phyloP scores from a whole-genome alignment of 2,888 invertebrate genomes.

The Glyphotaelius pellucidus region DNA sequence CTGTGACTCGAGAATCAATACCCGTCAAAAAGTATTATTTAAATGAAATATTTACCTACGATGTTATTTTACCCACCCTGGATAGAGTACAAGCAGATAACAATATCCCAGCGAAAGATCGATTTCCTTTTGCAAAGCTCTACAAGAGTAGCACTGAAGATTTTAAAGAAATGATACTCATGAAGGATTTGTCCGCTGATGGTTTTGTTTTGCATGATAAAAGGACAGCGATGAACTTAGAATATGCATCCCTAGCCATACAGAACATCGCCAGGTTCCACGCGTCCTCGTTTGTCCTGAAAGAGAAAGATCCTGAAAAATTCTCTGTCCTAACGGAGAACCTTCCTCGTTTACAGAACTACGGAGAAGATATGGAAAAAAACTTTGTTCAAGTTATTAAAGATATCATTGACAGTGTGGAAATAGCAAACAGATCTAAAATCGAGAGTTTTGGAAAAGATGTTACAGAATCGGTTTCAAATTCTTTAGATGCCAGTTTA shows the following conservation, averaged over 20 bases:
- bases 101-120: conserved; percentile 30
- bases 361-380: conserved; percentile 13
- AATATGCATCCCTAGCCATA: conserved; percentile 38
- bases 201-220: conserved; percentile 52
- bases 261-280: conserved; percentile 58
- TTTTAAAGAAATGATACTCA: conserved; percentile 52
- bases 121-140: conserved; percentile 53
- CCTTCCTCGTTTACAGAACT: neutral
- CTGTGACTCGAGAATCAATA: conserved; percentile 41
- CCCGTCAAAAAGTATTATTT: conserved; percentile 46
- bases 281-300: conserved; percentile 57
- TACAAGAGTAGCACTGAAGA: conserved; percentile 40
- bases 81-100: conserved; percentile 41
- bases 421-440: neutral
- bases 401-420: neutral
- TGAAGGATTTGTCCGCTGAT: conserved; percentile 54
- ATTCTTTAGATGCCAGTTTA: neutral
- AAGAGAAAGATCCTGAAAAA: conserved; percentile 46
- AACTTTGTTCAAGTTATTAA: too few relatives aligned
- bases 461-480: neutral
- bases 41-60: conserved; percentile 58
- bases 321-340: conserved; percentile 56
- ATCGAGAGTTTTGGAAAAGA: conserved; percentile 24
- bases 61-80: conserved; percentile 48
- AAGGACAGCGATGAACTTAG: conserved; percentile 41